A percentile compares a stretch with the other conserved stretches of the same genome.
Conservation (phyloP, 2,888 invertebrate genomes). For the Epinotia brunnichana region DNA sequence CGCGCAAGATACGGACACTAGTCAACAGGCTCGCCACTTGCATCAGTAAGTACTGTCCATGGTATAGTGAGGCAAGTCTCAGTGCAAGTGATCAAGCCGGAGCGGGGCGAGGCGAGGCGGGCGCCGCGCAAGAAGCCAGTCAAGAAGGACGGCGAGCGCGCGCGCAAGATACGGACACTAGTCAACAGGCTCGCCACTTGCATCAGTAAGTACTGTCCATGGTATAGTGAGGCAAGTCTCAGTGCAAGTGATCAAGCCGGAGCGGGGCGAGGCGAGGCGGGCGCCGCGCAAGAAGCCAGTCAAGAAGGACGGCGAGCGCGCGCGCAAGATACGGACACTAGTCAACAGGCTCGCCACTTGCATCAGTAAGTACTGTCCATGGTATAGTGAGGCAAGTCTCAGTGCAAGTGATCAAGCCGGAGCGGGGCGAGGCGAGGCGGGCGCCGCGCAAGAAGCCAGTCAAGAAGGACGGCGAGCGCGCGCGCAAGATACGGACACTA, state of each 20-base stretch:
- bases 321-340: slow-evolving; percentile 41
- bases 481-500: slow-evolving; percentile 54
- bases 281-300: no score
- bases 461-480: slow-evolving; percentile 50
- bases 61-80: neutral
- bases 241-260: no score
- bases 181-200: slow-evolving; percentile 58
- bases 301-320: no score
- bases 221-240: no score
- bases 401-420: neutral
- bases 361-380: slow-evolving; percentile 55
- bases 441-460: slow-evolving; percentile 20
- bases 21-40: no score
- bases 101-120: slow-evolving; percentile 29
- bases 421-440: slow-evolving; percentile 29
- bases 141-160: slow-evolving; percentile 50
- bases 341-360: slow-evolving; percentile 58
- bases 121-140: slow-evolving; percentile 20
- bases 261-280: no score
- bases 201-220: slow-evolving; percentile 55
- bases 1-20: no score
- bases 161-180: slow-evolving; percentile 54
- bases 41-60: no score
- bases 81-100: slow-evolving; percentile 5
- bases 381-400: no score